Evolutionary conservation across 2,888 invertebrate genomes (phyloP).

Genomic region (Drosophila lacicola): DNA sequence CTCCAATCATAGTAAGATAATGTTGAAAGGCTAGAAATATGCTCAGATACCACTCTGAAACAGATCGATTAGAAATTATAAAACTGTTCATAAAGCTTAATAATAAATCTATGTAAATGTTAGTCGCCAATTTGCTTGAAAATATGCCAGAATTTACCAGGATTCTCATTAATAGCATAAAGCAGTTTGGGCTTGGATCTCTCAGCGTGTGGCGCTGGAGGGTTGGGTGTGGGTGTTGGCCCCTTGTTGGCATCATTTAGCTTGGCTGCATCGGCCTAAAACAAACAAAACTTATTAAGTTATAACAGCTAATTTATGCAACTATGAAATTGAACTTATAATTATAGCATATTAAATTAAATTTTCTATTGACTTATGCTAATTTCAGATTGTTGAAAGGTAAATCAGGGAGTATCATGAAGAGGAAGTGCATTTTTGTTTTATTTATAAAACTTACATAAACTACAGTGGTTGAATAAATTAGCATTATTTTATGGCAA

Average conservation of each 20-base stretch:
- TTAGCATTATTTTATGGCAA: conserved; percentile 51
- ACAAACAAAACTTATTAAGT: conserved; percentile 17
- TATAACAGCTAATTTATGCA: conserved; percentile 18
- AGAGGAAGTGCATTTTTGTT: conserved; percentile 19
- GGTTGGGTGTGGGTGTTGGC: background rate
- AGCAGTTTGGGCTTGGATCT: conserved; percentile 82
- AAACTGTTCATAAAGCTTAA: background rate
- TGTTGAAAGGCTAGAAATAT: conserved; percentile 94
- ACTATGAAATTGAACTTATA: conserved; percentile 10
- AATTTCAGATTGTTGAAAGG: conserved; percentile 36
- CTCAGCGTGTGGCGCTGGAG: conserved; percentile 26
- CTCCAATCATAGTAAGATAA: conserved; percentile 94
- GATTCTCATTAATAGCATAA: conserved; percentile 92
- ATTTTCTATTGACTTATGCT: conserved; percentile 61
- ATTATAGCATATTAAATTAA: conserved; percentile 43
- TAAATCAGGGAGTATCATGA: background rate
- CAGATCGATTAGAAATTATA: background rate
- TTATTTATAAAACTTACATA: conserved; percentile 29
- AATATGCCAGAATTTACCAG: conserved; percentile 76
- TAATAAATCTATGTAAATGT: background rate
- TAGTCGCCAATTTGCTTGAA: background rate
- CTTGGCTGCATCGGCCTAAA: conserved; percentile 48
- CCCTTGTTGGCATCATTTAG: conserved; percentile 27
- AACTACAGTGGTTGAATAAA: conserved; percentile 47
- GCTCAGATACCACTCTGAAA: conserved; percentile 90